Evolutionary conservation across 2,797 vertebrate genomes (phyloP), one percentile per base, ranked within the genome.

Genomic region (Leucoraja ocellata): DNA sequence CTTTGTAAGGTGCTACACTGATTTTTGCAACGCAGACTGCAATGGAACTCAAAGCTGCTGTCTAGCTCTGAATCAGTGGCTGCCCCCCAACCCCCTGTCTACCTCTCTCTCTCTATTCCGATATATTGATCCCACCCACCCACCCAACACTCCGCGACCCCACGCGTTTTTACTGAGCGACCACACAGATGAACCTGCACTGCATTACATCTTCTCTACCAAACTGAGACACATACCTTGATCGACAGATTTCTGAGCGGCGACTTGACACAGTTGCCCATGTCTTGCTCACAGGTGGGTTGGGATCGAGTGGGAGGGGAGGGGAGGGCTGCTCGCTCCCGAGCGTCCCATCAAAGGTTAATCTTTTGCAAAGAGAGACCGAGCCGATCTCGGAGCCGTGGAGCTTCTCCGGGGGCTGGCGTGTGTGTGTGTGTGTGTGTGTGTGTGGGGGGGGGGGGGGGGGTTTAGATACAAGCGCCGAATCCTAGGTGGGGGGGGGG

Each of bases 251-350:
- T 97, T 97, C 97, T 98, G 95, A 99, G 97, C 95, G 98, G 97
- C 95, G 98, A 98, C 97, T 99, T 99, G 96, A 99, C 97, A 96
- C 98, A 99, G 97, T 99, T 99, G 95, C 98, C 98, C 98, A 99
- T 99, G 94, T 46, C 73, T n/a, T 73, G 16, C 65, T 91, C 36
- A 21, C 63, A 68, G 28, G 63, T 68, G 63, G 25, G 23, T 9
- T 71, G 61, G 39, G 32, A 13, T 1, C 1, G 39, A 46, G 39
- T 1, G 39, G 39, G 39, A 46, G 39, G 39, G 39, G 39, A 32
- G 32, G 32, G 32, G 32, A 32, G 32, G 32, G 32, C 7, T 2
- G 63, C 13, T 71, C 88, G 0, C 21, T 71, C 23, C 6, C 1
- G 21, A 46, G 21, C 25, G 68, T 73, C 88, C 32, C 18, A 73